Evolutionary conservation across 1,140 invertebrate genomes (phyloP), one percentile per base, ranked within the genome.

Genomic region (Bombus difficillimus): DNA sequence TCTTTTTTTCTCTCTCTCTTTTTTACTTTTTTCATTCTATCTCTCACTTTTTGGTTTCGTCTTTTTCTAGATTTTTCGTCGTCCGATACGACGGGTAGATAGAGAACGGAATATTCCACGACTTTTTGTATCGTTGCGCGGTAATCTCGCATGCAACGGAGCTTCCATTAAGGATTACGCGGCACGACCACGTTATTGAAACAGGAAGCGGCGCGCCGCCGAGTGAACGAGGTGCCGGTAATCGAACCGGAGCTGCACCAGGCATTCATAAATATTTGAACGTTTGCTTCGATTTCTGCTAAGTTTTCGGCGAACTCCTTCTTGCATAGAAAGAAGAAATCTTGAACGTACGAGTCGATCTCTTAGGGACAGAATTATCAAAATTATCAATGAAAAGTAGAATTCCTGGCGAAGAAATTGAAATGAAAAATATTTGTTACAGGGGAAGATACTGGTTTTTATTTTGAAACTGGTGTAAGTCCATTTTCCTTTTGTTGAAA

Each of bases 141-240:
- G 34, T 10, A 32, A 47, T 47, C 32, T 71, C 39, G 34, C 78
- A 10, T 43, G 25, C 32, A 68, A 68, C 77, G 77, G 2, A 18
- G 59, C 25, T 18, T 68, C 41, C 78, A 68, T 80, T 80, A 69
- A 80, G 47, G 64, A 80, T 68, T 47, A 79, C 39, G 71, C 3
- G 13, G 5, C 25, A 2, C 15, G 25, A 43, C 41, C 62, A 41
- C 59, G 39, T 43, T 68, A 79, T 68, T 68, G 77, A 47, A 79
- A 34, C 77, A 47, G 62, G 62, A 79, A 79, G 12, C 59, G 34
- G 22, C 18, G 3, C 57, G 57, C 57, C 22, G n/a, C 18, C 15
- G 43, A 68, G 41, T 34, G 79, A 72, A 81, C 13, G 53, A 22
- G 9, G 28, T 15, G 69, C 32, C 71, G 37, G 25, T 66, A 39